phyloP scores from a whole-genome alignment of 2,888 invertebrate genomes.

The Panopea generosa region DNA sequence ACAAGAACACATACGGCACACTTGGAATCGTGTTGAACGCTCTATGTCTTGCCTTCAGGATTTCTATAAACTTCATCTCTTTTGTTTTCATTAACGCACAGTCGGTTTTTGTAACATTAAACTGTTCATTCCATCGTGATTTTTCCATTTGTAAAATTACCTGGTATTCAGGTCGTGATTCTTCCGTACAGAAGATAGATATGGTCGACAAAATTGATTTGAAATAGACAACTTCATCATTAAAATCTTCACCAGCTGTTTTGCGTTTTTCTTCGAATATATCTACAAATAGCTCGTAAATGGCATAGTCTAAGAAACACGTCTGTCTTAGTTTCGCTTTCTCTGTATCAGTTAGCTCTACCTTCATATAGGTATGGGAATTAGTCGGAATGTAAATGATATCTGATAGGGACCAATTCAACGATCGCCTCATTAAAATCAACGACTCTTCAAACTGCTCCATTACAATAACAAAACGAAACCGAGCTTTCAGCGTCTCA shows the following conservation, averaged over 20 bases:
- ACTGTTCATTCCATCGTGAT: neutral
- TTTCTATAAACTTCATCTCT: neutral
- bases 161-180: neutral
- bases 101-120: neutral
- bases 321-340: slow-evolving; percentile 23
- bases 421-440: slow-evolving; percentile 33
- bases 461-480: slow-evolving; percentile 35
- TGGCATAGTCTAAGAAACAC: slow-evolving; percentile 41
- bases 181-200: slow-evolving; percentile 20
- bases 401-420: slow-evolving; percentile 37
- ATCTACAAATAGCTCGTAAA: slow-evolving; percentile 36
- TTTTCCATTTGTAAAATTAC: neutral
- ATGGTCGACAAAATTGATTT: slow-evolving; percentile 9
- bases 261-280: slow-evolving; percentile 19
- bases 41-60: neutral
- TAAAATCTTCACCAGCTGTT: slow-evolving; percentile 19
- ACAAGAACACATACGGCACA: too few relatives aligned
- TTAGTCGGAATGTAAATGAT: slow-evolving; percentile 40
- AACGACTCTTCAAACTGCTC: slow-evolving; percentile 49
- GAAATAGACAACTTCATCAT: slow-evolving; percentile 37
- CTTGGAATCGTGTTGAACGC: too few relatives aligned
- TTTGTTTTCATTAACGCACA: neutral
- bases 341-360: slow-evolving; percentile 12
- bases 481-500: slow-evolving; percentile 12
- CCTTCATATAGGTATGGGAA: slow-evolving; percentile 16